phyloP scores from a whole-genome alignment of 2,888 invertebrate species.

The Ctena decussata region DNA sequence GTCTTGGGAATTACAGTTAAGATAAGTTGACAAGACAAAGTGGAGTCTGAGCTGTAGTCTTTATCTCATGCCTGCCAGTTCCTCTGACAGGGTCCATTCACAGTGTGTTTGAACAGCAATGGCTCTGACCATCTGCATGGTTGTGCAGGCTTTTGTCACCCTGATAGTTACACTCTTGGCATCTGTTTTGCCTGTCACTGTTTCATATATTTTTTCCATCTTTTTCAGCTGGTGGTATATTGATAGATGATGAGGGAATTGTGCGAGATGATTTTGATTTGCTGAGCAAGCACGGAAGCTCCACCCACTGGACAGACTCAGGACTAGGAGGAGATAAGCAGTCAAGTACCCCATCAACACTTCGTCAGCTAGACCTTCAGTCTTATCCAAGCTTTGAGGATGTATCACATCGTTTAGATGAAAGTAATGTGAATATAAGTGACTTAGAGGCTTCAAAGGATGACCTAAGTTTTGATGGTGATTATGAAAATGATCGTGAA shows the following conservation, averaged over 20 bases:
- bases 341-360: slow-evolving; percentile 76
- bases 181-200: too few species aligned
- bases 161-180: too few species aligned
- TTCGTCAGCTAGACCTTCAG: slow-evolving; percentile 76
- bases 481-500: slow-evolving; percentile 52
- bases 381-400: slow-evolving; percentile 78
- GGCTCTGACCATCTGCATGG: too few species aligned
- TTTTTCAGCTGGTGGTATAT: slow-evolving; percentile 72
- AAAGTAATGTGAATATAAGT: slow-evolving; percentile 82
- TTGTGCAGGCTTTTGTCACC: too few species aligned
- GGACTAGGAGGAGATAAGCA: slow-evolving; percentile 81
- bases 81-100: too few species aligned
- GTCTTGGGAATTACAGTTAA: too few species aligned
- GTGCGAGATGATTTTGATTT: slow-evolving; percentile 80
- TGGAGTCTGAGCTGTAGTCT: too few species aligned
- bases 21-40: too few species aligned
- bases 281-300: slow-evolving; percentile 74
- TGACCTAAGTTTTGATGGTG: slow-evolving; percentile 74
- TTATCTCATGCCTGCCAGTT: too few species aligned
- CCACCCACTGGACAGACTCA: slow-evolving; percentile 82
- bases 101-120: too few species aligned
- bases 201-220: neutral
- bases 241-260: slow-evolving; percentile 84
- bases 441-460: slow-evolving; percentile 84
- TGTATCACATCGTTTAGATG: slow-evolving; percentile 76